A percentile compares a stretch with the other conserved stretches of the same genome.
Conservation (phyloP, 1,140 invertebrate genomes). For the Phymorhynchus buccinoides region DNA sequence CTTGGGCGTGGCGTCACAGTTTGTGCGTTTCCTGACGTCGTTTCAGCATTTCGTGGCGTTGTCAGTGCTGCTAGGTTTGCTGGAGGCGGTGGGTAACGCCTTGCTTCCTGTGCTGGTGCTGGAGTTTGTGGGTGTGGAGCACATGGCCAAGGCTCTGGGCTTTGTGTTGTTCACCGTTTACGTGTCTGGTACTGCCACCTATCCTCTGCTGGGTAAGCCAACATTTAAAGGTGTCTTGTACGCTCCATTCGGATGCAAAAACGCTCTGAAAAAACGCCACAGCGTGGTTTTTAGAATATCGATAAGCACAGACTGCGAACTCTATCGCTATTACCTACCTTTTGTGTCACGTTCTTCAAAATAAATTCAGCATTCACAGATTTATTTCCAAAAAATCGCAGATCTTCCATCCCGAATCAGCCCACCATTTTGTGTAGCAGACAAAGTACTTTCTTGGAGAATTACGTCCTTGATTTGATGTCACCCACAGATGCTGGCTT, state of each 20-base stretch:
- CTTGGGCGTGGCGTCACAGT: slow-evolving; percentile 10
- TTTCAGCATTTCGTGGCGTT: neutral
- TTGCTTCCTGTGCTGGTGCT: neutral
- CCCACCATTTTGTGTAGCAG: no score
- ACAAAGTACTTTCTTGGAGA: no score
- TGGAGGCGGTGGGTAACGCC: neutral
- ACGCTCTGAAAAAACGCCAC: no score
- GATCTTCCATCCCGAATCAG: no score
- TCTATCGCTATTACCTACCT: neutral
- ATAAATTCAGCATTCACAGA: no score
- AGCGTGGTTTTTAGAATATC: no score
- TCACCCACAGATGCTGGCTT: no score
- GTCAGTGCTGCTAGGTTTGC: neutral
- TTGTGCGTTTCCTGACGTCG: slow-evolving; percentile 21
- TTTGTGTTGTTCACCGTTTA: neutral
- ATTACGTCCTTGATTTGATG: no score
- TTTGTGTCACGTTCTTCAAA: neutral
- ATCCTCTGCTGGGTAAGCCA: slow-evolving; percentile 1
- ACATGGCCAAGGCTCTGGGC: neutral
- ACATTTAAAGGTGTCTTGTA: neutral
- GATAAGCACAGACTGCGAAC: no score
- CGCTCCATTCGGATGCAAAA: no score
- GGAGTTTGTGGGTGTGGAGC: slow-evolving; percentile 21
- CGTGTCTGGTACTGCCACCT: neutral
- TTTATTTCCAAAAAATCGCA: no score